Evolutionary conservation across 2,113 vertebrate genomes (phyloP), one percentile per base, ranked within the genome.

Genomic region (Notothenia rossii): DNA sequence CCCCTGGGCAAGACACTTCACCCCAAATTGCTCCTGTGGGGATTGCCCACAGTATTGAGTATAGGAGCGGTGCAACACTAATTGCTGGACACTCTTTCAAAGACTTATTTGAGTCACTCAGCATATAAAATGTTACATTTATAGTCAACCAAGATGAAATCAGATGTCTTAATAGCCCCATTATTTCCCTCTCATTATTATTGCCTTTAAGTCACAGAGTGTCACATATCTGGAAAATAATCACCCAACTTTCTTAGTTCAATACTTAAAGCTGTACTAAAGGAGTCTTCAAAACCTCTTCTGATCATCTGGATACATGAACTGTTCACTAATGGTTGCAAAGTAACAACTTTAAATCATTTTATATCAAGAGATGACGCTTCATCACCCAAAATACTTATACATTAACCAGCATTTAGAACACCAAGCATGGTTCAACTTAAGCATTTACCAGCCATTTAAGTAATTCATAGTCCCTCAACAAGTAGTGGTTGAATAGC

Each of bases 71-170:
- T n/a, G n/a, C 45, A 22, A 61, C 51, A 73, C 65, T 61, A 63
- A 79, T 18, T 72, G 68, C 68, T 60, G 40, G 29, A 17, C 53
- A n/a, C 1, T 71, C 60, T 68, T 49, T 48, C 65, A 66, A 54
- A 73, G 9, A 46, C 20, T 73, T n/a, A 81, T 72, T 18, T 17
- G 45, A 59, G 15, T 51, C 25, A 51, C 10, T 75, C 33, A 53
- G 51, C 20, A 22, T 77, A 20, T 65, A 3, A 65, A 56, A 76
- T 56, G 53, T 67, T 45, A 2, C 11, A 75, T 66, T 61, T 63
- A 71, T 50, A 12, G 48, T 7, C 14, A 36, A 61, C 33, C 14
- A 55, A 55, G 11, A 33, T 33, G 3, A 25, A 1, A 18, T 40
- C 25, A 36, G 14, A 15, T 18, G 10, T 36, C n/a, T 29, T 46